phyloP scores from a whole-genome alignment of 2,113 vertebrate genomes.

The Mesitornis unicolor region DNA sequence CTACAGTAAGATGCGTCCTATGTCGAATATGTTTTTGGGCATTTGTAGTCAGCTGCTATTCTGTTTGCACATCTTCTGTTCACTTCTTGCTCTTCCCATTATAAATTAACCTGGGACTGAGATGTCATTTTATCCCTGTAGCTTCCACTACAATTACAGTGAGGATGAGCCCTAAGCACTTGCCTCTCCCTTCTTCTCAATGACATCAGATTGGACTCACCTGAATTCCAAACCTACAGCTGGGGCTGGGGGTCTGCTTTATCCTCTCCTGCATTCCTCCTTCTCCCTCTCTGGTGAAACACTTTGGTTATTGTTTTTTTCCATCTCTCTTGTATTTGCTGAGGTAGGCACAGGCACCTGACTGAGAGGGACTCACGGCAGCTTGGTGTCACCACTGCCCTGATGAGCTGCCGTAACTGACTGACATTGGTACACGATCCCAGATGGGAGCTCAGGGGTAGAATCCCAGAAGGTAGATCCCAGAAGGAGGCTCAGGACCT shows the following conservation, averaged over 20 bases:
- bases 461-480: too few species aligned
- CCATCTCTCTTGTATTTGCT: background rate
- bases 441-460: background rate
- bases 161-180: background rate
- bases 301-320: background rate
- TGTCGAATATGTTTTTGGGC: background rate
- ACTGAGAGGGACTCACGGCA: background rate
- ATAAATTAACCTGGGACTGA: background rate
- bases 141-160: background rate
- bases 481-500: too few species aligned
- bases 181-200: background rate
- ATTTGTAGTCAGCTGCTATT: background rate
- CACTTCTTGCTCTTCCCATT: background rate
- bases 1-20: background rate
- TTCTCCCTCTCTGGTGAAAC: background rate
- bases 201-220: background rate
- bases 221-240: background rate
- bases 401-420: background rate
- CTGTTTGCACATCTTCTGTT: background rate
- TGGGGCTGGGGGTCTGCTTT: background rate
- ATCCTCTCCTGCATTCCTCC: background rate
- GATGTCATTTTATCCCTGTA: background rate
- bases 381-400: background rate
- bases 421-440: fast-evolving
- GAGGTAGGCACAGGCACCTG: background rate